These are phyloP conservation scores for Trachelus troglodyta DNA, from an alignment of 2,888 invertebrate species.

Conservation along the genomic window DNA sequence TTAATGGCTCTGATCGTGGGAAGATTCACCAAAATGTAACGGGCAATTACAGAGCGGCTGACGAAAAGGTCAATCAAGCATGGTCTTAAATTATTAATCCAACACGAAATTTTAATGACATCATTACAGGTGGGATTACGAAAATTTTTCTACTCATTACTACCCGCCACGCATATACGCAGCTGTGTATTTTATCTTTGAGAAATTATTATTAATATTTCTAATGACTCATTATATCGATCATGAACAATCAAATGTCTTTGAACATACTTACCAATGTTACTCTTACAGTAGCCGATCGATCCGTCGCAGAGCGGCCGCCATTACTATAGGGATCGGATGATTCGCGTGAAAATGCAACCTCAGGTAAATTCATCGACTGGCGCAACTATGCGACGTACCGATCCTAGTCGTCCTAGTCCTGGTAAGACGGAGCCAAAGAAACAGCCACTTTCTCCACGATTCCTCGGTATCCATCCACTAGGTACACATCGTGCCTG, in stretches of 20 bases:
- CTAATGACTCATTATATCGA: too few relatives aligned
- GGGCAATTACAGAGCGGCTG: not conserved
- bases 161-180: too few relatives aligned
- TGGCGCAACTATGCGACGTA: not conserved
- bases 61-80: not conserved
- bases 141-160: not conserved
- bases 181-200: too few relatives aligned
- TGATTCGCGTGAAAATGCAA: not conserved
- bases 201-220: too few relatives aligned
- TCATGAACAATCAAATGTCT: too few relatives aligned
- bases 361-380: not conserved
- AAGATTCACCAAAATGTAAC: not conserved
- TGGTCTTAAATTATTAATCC: not conserved
- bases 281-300: too few relatives aligned
- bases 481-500: not conserved
- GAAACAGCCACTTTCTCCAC: slow-evolving; percentile 19
- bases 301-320: too few relatives aligned
- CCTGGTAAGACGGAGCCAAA: slow-evolving; percentile 5
- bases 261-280: too few relatives aligned
- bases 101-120: not conserved
- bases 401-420: not conserved
- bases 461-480: slow-evolving; percentile 11
- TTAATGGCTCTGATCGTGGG: not conserved
- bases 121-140: not conserved
- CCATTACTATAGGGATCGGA: not conserved